Conservation (phyloP, 1,140 invertebrate genomes). For the Leucophenga varia region DNA sequence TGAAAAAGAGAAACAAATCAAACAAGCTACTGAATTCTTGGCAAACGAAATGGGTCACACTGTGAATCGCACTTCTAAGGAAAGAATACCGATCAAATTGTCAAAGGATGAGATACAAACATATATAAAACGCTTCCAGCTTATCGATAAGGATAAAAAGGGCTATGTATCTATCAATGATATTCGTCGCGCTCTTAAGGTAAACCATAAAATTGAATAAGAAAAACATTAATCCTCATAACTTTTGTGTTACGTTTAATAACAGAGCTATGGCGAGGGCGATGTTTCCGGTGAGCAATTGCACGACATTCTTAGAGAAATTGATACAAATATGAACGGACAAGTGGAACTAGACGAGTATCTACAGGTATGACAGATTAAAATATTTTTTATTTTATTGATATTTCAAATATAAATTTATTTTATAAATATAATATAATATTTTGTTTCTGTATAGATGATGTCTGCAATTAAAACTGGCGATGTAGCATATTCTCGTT, state of each 20-base stretch:
- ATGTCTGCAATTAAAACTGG: constrained; percentile 97
- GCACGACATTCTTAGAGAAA: constrained; percentile 96
- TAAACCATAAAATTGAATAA: constrained; percentile 55
- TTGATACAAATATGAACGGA: constrained; percentile 99
- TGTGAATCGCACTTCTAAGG: constrained; percentile 83
- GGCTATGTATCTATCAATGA: constrained; percentile 98
- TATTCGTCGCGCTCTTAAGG: constrained; percentile 91
- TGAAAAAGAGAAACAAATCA: constrained; percentile 76
- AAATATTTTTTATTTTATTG: constrained; percentile 1
- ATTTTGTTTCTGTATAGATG: constrained; percentile 69
- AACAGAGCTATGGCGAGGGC: constrained; percentile 78
- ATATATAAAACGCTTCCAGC: constrained; percentile 93
- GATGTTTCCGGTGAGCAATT: constrained; percentile 92
- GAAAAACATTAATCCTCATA: neutral
- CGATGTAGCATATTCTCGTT: constrained; percentile 85
- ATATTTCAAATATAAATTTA: constrained; percentile 7
- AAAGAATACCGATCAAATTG: constrained; percentile 90
- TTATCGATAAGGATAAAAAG: constrained; percentile 93
- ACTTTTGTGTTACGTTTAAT: neutral
- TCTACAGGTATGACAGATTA: constrained; percentile 85
- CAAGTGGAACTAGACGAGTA: constrained; percentile 99
- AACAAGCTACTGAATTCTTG: constrained; percentile 80
- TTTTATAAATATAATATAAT: constrained; percentile 1
- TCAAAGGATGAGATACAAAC: constrained; percentile 92
- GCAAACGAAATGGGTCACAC: constrained; percentile 95